Conservation (phyloP, 1,140 invertebrate genomes). For the Coptotermes formosanus region DNA sequence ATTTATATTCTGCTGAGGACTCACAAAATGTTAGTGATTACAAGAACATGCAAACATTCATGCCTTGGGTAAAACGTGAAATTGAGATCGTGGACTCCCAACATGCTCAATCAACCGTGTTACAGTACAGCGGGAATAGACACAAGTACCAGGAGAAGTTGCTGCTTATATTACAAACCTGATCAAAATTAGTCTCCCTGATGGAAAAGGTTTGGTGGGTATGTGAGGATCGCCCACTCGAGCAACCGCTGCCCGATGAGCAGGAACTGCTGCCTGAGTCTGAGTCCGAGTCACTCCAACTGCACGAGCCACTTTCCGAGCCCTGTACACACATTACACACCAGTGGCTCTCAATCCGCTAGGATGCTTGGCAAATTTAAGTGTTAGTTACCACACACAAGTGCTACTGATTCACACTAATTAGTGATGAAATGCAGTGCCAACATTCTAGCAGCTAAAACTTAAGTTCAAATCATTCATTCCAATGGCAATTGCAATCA, state of each 20-base stretch:
- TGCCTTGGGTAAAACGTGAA: not conserved
- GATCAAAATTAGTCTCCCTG: conserved; percentile 42
- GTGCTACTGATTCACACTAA: not conserved
- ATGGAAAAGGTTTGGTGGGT: conserved; percentile 57
- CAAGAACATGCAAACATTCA: not conserved
- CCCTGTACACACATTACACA: conserved; percentile 51
- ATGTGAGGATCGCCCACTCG: conserved; percentile 43
- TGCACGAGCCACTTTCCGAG: conserved; percentile 50
- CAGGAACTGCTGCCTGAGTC: conserved; percentile 52
- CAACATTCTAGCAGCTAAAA: not conserved
- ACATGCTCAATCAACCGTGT: not conserved
- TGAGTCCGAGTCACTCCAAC: conserved; percentile 52
- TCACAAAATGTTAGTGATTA: not conserved
- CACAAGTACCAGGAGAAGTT: not conserved
- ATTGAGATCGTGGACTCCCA: not conserved
- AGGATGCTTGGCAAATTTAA: conserved; percentile 44
- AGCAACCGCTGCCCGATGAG: conserved; percentile 45
- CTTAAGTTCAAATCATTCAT: not conserved
- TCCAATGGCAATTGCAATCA: not conserved
- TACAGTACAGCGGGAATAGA: not conserved
- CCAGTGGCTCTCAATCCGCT: conserved; percentile 41
- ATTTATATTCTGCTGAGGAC: too few species aligned
- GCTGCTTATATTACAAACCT: conserved; percentile 19
- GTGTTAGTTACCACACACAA: conserved; percentile 34
- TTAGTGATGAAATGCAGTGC: not conserved